Evolutionary conservation across 2,797 vertebrate genomes (phyloP).

Genomic region (Alcedo quadribrachys): DNA sequence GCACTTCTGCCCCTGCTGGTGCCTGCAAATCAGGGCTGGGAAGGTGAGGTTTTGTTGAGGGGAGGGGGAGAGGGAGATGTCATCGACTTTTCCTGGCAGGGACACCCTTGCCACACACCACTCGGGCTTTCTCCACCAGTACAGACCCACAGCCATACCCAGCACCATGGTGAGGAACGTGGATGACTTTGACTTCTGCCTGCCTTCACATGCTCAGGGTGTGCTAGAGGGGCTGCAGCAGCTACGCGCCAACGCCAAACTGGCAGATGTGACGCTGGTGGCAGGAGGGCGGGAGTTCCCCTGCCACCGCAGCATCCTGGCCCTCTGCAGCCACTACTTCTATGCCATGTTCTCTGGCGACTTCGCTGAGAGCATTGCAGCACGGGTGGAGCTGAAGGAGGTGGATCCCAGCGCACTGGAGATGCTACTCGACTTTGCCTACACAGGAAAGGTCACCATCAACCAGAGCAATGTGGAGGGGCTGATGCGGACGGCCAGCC

Average conservation of each 20-base stretch:
- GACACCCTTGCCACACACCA: background rate
- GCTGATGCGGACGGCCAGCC: conserved; percentile 87
- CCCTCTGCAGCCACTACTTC: conserved; percentile 95
- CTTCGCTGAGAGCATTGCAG: conserved; percentile 92
- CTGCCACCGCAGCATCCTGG: conserved; percentile 91
- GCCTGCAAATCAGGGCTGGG: background rate
- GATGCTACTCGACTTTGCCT: conserved; percentile 90
- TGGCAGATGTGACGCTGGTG: conserved; percentile 89
- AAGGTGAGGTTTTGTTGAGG: background rate
- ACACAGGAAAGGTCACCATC: conserved; percentile 93
- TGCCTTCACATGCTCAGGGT: conserved; percentile 90
- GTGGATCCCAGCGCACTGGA: conserved; percentile 84
- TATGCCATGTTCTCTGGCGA: conserved; percentile 93
- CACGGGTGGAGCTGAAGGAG: conserved; percentile 89
- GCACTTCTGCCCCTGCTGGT: background rate
- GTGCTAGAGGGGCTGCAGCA: conserved; percentile 89
- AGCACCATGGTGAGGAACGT: conserved; percentile 90
- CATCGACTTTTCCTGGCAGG: background rate
- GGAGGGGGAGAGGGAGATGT: background rate
- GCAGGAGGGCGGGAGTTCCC: conserved; percentile 87
- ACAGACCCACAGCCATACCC: background rate
- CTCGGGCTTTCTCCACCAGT: background rate
- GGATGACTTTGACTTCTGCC: conserved; percentile 93
- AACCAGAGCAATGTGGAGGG: conserved; percentile 94
- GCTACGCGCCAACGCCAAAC: conserved; percentile 87